These are phyloP conservation scores for Drosophila cardini DNA, from an alignment of 1,140 invertebrate species.

Conservation along the genomic window DNA sequence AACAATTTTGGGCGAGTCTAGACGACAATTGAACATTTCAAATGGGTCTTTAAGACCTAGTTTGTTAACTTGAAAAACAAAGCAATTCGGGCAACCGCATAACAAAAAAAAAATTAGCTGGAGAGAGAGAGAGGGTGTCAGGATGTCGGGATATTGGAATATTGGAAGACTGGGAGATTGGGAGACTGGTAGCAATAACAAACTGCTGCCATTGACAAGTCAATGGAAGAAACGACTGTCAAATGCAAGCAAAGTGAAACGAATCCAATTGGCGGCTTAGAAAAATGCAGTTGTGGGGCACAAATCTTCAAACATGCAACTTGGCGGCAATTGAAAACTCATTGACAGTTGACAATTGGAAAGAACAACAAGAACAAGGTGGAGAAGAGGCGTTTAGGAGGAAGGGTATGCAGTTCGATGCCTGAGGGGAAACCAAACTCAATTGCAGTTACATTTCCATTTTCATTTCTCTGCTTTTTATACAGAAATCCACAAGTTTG, in stretches of 20 bases:
- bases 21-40: conserved; percentile 7
- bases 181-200: conserved; percentile 12
- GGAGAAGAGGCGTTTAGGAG: not conserved
- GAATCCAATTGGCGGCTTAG: conserved; percentile 69
- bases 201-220: conserved; percentile 62
- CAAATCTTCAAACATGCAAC: conserved; percentile 75
- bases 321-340: conserved; percentile 82
- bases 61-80: conserved; percentile 56
- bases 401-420: conserved; percentile 1
- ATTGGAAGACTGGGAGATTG: not conserved
- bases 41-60: conserved; percentile 8
- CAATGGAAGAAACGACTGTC: conserved; percentile 61
- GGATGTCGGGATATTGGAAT: not conserved
- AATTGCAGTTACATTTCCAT: conserved; percentile 80
- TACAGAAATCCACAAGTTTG: conserved; percentile 48
- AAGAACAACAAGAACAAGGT: conserved; percentile 45
- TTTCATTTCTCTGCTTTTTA: conserved; percentile 25
- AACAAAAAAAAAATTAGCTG: conserved; percentile 60
- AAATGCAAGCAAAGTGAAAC: conserved; percentile 65
- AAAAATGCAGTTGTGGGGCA: conserved; percentile 36
- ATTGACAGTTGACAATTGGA: conserved; percentile 79
- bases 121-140: not conserved
- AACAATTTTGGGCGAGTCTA: conserved; percentile 25
- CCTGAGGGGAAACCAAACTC: conserved; percentile 60
- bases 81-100: conserved; percentile 60